Percentiles rank a stretch among this genome's conserved stretches.
Conservation (phyloP, 2,113 vertebrate species). For the Pavo muticus region DNA sequence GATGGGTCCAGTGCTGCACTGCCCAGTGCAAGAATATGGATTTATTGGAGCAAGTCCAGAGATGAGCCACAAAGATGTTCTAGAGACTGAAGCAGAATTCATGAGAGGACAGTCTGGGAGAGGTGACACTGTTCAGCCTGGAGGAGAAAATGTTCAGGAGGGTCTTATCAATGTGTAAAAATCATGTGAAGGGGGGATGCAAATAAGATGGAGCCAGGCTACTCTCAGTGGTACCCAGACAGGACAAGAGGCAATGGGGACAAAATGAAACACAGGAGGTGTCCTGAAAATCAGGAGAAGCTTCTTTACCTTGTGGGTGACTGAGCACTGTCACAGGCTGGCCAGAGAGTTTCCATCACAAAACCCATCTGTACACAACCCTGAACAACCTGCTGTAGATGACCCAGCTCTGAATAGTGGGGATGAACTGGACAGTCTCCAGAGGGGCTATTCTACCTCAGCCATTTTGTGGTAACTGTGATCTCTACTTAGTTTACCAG, state of each 20-base stretch:
- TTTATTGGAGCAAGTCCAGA: background rate
- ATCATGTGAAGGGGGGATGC: background rate
- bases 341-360: background rate
- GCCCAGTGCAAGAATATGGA: fast-evolving
- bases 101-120: background rate
- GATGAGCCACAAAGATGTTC: background rate
- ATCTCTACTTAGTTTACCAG: conserved; percentile 48
- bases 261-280: background rate
- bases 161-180: background rate
- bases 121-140: background rate
- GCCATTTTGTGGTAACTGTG: background rate
- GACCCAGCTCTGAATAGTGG: background rate
- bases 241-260: background rate
- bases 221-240: background rate
- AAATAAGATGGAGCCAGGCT: background rate
- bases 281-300: background rate
- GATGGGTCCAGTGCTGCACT: background rate
- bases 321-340: background rate
- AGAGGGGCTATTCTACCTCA: background rate
- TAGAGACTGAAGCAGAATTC: background rate
- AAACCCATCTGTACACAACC: background rate
- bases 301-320: background rate
- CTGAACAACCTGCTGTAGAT: background rate
- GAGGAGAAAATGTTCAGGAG: background rate
- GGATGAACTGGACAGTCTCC: background rate